phyloP scores from a whole-genome alignment of 2,113 vertebrate genomes.

The Myotis lucifugus region DNA sequence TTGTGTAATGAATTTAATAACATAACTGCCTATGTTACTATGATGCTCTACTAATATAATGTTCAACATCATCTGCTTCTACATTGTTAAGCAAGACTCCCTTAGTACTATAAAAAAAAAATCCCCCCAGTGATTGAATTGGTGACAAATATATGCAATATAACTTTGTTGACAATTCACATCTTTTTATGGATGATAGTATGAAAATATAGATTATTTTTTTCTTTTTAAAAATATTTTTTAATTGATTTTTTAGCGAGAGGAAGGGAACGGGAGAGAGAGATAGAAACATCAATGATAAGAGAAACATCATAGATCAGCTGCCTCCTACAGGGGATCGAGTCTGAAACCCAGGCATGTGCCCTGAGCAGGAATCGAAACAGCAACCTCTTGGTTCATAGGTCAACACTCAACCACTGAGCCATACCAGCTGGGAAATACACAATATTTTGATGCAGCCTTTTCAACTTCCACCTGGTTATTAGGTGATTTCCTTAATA shows the following conservation, averaged over 20 bases:
- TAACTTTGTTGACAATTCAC: background rate
- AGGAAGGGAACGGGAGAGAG: too few species aligned
- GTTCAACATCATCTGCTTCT: background rate
- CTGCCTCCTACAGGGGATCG: too few species aligned
- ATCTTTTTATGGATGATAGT: background rate
- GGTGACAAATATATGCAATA: background rate
- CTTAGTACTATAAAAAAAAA: background rate
- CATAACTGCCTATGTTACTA: background rate
- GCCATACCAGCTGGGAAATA: too few species aligned
- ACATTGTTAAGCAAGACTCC: background rate
- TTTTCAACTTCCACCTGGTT: background rate
- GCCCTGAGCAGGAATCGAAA: too few species aligned
- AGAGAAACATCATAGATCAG: too few species aligned
- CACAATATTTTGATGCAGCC: background rate
- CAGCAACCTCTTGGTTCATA: too few species aligned
- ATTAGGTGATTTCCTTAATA: background rate
- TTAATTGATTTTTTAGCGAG: too few species aligned
- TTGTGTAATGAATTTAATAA: background rate
- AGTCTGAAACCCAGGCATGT: too few species aligned
- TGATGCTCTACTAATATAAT: background rate
- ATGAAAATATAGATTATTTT: background rate
- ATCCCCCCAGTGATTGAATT: background rate
- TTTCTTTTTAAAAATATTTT: too few species aligned
- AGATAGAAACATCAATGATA: too few species aligned
- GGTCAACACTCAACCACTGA: too few species aligned